Conservation (phyloP, 2,888 invertebrate species). For the Caenorhabditis sp. region DNA sequence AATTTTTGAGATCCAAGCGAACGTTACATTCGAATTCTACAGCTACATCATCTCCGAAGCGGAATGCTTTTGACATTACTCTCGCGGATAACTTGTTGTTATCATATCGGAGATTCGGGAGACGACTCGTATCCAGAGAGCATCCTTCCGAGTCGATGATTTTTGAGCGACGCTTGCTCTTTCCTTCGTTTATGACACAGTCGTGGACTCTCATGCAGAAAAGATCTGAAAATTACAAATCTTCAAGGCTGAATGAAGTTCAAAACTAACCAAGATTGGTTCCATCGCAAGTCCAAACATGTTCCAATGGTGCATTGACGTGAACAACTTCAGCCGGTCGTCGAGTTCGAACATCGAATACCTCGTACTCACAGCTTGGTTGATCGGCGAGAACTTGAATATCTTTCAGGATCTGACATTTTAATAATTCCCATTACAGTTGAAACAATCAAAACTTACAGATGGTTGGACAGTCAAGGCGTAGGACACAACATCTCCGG, state of each 20-base stretch:
- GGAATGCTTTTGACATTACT: slow-evolving; percentile 83
- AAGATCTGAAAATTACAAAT: slow-evolving; percentile 69
- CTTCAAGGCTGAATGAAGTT: neutral
- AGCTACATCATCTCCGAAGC: slow-evolving; percentile 82
- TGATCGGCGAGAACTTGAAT: slow-evolving; percentile 64
- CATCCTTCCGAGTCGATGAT: slow-evolving; percentile 76
- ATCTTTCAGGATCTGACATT: slow-evolving; percentile 55
- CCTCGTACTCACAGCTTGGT: slow-evolving; percentile 73
- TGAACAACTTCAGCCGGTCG: slow-evolving; percentile 79
- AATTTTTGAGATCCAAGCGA: slow-evolving; percentile 80
- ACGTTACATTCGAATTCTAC: slow-evolving; percentile 83
- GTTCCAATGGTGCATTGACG: slow-evolving; percentile 79
- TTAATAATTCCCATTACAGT: neutral
- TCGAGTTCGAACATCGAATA: slow-evolving; percentile 79
- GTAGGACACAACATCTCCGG: slow-evolving; percentile 83
- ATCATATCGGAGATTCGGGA: slow-evolving; percentile 81
- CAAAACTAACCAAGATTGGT: slow-evolving; percentile 72
- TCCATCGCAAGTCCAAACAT: slow-evolving; percentile 81
- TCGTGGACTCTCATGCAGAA: slow-evolving; percentile 83
- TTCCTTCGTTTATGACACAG: slow-evolving; percentile 82
- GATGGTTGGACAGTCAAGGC: slow-evolving; percentile 79
- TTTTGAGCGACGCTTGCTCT: slow-evolving; percentile 68
- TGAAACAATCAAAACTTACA: slow-evolving; percentile 42
- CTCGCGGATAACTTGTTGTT: slow-evolving; percentile 77
- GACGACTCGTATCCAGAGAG: slow-evolving; percentile 80